These are phyloP conservation scores for Eulemur macaco DNA, from an alignment of 2,113 vertebrate genomes.

Conservation along the genomic window DNA sequence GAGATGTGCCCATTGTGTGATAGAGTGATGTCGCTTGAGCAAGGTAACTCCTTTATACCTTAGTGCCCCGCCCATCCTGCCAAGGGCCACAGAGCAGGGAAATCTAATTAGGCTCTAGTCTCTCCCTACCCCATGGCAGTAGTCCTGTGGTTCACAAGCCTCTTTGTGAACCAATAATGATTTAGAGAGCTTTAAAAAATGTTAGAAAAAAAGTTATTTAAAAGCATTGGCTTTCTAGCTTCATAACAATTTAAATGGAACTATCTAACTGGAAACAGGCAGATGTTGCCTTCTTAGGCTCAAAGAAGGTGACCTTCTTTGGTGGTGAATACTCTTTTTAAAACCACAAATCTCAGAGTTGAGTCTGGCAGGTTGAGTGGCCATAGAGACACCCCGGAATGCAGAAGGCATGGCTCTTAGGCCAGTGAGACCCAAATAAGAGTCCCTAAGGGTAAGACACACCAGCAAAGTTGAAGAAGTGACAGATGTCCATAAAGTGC, in stretches of 20 bases:
- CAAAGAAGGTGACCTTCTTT: neutral
- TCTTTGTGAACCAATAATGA: neutral
- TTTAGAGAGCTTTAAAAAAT: neutral
- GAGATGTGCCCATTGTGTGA: neutral
- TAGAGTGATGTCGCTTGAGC: neutral
- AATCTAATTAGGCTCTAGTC: neutral
- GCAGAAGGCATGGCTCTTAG: neutral
- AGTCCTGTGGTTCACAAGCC: neutral
- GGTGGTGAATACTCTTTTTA: neutral
- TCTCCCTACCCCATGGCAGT: too few species aligned
- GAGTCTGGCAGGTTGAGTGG: neutral
- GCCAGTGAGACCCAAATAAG: neutral
- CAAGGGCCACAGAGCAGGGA: neutral
- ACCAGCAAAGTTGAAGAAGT: neutral
- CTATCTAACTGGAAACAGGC: neutral
- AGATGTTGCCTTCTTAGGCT: neutral
- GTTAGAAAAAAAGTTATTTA: neutral
- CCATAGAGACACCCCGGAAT: fast-evolving
- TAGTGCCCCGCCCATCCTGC: neutral
- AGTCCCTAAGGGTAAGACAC: neutral
- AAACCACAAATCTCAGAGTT: slow-evolving; percentile 20
- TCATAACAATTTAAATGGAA: neutral
- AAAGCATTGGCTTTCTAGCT: neutral
- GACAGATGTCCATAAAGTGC: neutral
- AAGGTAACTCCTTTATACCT: neutral